Evolutionary conservation across 2,113 vertebrate species (phyloP).

Genomic region (Pygoscelis adeliae): DNA sequence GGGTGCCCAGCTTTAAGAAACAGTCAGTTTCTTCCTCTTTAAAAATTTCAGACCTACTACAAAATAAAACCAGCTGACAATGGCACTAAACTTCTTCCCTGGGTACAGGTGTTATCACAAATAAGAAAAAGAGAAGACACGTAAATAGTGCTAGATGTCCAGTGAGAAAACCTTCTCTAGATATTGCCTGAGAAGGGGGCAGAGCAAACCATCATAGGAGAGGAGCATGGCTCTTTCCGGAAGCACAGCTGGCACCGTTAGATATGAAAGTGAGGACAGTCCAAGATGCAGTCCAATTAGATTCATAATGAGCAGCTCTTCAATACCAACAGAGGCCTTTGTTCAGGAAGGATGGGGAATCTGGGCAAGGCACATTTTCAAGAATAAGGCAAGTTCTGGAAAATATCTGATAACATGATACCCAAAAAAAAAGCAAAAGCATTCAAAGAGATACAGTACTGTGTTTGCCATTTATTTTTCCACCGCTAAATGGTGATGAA

Average conservation of each 20-base stretch:
- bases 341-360: neutral
- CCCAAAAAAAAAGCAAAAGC: too few relatives aligned
- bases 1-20: neutral
- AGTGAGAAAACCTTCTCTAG: neutral
- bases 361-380: neutral
- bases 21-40: neutral
- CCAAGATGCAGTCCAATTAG: neutral
- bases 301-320: neutral
- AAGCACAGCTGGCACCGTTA: accelerated
- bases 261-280: neutral
- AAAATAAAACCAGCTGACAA: neutral
- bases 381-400: neutral
- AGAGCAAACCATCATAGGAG: neutral
- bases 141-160: neutral
- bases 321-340: neutral
- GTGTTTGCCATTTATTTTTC: neutral
- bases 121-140: neutral
- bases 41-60: neutral
- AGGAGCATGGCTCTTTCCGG: neutral
- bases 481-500: neutral
- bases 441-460: neutral
- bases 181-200: neutral
- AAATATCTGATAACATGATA: neutral
- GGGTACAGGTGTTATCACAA: neutral
- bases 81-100: neutral